Conservation (phyloP, 1,140 invertebrate species). For the Chionoecetes opilio region DNA sequence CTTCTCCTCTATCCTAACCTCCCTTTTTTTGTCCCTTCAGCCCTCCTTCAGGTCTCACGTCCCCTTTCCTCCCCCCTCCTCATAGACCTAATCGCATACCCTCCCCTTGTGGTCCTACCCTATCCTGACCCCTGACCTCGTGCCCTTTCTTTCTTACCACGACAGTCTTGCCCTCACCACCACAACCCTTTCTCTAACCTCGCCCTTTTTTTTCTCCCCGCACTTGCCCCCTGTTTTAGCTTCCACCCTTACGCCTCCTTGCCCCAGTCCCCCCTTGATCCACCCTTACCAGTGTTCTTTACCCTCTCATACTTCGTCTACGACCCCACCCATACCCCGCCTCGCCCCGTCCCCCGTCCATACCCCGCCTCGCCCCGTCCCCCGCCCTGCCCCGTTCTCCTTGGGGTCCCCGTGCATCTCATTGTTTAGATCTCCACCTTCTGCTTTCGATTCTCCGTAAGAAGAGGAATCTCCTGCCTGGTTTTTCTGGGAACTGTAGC, state of each 20-base stretch:
- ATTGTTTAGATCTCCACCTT: constrained; percentile 29
- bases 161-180: not conserved
- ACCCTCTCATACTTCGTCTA: not conserved
- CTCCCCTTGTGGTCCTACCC: no score
- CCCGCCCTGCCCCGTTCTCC: not conserved
- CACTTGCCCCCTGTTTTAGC: not conserved
- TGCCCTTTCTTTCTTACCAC: not conserved
- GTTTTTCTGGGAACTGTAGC: not conserved
- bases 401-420: not conserved
- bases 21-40: not conserved
- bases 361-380: not conserved
- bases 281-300: not conserved
- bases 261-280: not conserved
- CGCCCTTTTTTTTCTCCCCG: not conserved
- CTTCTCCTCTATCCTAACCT: not conserved
- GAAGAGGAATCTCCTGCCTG: not conserved
- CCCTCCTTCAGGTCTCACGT: not conserved
- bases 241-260: not conserved
- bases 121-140: not conserved
- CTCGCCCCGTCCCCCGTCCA: not conserved
- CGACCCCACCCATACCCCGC: not conserved
- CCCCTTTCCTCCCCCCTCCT: not conserved
- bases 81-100: not conserved
- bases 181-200: not conserved
- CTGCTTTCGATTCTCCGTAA: constrained; percentile 10